A percentile compares a stretch with the other conserved stretches of the same genome.
These are phyloP conservation scores for Latrodectus geometricus DNA, from an alignment of 1,140 invertebrate species.

Conservation along the genomic window DNA sequence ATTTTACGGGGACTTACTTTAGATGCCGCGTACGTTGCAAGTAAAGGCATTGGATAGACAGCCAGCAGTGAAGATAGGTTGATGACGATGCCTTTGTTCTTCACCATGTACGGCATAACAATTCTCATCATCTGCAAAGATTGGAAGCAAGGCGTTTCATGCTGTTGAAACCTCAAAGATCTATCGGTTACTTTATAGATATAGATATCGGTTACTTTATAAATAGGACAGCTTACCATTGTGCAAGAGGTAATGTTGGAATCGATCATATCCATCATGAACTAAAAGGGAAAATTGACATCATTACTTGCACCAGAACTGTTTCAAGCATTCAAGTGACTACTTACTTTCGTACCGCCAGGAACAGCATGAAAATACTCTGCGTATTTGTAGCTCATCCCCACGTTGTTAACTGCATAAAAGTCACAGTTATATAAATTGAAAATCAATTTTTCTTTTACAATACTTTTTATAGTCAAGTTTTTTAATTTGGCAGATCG, in stretches of 20 bases:
- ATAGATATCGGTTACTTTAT: too few relatives aligned
- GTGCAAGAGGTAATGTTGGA: constrained; percentile 49
- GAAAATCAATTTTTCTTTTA: too few relatives aligned
- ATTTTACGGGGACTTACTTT: constrained; percentile 75
- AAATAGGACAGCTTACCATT: constrained; percentile 18
- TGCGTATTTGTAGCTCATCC: constrained; percentile 90
- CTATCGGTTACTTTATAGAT: too few relatives aligned
- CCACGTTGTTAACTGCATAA: constrained; percentile 85
- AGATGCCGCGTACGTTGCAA: constrained; percentile 89
- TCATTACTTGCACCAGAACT: neutral
- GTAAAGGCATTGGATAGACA: constrained; percentile 82
- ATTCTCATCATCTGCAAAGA: constrained; percentile 79
- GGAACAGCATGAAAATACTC: constrained; percentile 80
- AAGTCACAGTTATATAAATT: constrained; percentile 42
- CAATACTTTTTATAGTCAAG: too few relatives aligned
- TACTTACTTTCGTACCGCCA: constrained; percentile 70
- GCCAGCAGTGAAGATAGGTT: constrained; percentile 91
- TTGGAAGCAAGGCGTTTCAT: neutral
- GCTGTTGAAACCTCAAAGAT: too few relatives aligned
- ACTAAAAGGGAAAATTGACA: constrained; percentile 12
- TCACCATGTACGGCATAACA: constrained; percentile 89
- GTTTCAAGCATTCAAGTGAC: neutral
- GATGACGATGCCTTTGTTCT: constrained; percentile 87
- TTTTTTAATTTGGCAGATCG: too few relatives aligned
- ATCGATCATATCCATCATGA: constrained; percentile 38